Evolutionary conservation across 2,888 invertebrate genomes (phyloP).

Genomic region (Tetropium fuscum): DNA sequence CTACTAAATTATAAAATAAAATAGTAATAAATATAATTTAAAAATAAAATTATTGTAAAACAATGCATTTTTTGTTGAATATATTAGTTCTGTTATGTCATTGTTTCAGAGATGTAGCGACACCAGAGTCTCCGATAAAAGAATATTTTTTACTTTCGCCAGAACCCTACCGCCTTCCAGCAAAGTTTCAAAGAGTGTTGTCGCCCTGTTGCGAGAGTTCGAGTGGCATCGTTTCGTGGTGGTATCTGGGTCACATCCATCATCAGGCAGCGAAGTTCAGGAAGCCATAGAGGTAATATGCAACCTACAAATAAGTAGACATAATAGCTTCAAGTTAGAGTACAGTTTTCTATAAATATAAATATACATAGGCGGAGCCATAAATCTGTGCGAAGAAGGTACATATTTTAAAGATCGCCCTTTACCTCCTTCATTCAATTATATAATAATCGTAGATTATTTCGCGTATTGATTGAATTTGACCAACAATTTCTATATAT

Average conservation of each 20-base stretch:
- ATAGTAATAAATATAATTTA: background rate
- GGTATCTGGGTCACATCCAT: conserved; percentile 77
- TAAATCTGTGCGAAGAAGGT: no score
- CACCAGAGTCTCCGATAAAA: conserved; percentile 77
- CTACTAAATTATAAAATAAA: no score
- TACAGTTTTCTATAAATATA: no score
- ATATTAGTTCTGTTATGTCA: background rate
- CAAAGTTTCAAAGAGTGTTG: conserved; percentile 89
- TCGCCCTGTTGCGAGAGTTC: conserved; percentile 85
- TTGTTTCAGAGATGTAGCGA: conserved; percentile 83
- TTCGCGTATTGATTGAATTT: no score
- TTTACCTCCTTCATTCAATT: no score
- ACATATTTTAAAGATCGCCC: no score
- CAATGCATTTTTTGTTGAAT: background rate
- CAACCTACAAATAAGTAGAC: no score
- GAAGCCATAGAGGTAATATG: conserved; percentile 77
- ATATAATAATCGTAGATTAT: no score
- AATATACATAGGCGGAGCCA: no score
- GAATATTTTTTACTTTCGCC: conserved; percentile 81
- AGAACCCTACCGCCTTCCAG: conserved; percentile 86
- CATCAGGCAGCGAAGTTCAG: conserved; percentile 79
- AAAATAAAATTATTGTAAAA: background rate
- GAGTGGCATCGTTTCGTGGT: conserved; percentile 88
- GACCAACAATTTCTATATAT: no score
- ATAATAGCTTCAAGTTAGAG: no score